Percentiles rank a stretch among this genome's conserved stretches.
These are phyloP conservation scores for Nycticorax nycticorax DNA, from an alignment of 2,113 vertebrate species.

Conservation along the genomic window DNA sequence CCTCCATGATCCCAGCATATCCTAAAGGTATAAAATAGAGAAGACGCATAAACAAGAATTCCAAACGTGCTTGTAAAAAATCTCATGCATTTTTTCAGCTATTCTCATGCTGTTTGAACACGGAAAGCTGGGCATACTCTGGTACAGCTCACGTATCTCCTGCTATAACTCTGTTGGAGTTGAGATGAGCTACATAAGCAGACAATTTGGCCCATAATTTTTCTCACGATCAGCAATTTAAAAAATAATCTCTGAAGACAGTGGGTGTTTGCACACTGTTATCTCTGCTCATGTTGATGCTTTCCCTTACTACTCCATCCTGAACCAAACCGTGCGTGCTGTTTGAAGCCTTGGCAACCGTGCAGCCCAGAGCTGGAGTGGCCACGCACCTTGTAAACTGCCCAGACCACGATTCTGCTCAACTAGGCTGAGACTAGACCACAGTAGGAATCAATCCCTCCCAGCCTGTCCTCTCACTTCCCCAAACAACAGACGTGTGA, in stretches of 20 bases:
- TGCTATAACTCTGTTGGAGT: not conserved
- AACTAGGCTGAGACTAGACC: not conserved
- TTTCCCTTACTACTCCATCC: not conserved
- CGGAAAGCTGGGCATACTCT: not conserved
- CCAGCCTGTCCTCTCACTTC: not conserved
- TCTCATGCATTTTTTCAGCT: conserved; percentile 15
- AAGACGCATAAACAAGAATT: not conserved
- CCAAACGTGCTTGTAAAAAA: not conserved
- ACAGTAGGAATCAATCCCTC: not conserved
- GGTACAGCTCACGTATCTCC: not conserved
- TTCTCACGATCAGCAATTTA: not conserved
- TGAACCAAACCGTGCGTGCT: not conserved
- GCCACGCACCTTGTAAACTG: not conserved
- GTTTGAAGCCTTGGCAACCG: not conserved
- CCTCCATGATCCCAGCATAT: not conserved
- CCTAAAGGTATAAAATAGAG: not conserved
- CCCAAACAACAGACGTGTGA: not conserved
- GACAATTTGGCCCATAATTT: conserved; percentile 9
- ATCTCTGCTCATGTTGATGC: not conserved
- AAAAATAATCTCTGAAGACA: conserved; percentile 22
- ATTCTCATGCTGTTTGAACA: conserved; percentile 21
- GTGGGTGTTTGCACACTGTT: not conserved
- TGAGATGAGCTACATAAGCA: conserved; percentile 19
- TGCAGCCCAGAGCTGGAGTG: not conserved
- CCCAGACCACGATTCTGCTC: not conserved